These are phyloP conservation scores for Acanthurus lineatus DNA, from an alignment of 2,797 vertebrate species.

Conservation along the genomic window DNA sequence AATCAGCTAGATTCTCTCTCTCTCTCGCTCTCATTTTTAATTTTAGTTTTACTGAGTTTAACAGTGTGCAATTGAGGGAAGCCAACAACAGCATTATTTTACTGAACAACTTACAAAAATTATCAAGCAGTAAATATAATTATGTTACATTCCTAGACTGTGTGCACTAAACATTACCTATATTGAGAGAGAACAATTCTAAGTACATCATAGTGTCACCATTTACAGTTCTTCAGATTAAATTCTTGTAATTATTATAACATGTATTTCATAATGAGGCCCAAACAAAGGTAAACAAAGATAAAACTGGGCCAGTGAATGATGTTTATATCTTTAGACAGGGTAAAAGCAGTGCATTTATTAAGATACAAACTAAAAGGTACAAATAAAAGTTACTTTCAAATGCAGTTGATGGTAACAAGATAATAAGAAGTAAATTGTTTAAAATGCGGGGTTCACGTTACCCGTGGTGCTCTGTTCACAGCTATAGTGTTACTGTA, in stretches of 20 bases:
- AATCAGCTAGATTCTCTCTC: too few relatives aligned
- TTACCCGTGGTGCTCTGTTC: slow-evolving; percentile 48
- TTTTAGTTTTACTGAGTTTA: neutral
- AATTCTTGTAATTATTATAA: too few relatives aligned
- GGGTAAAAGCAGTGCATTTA: neutral
- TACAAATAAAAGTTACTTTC: neutral
- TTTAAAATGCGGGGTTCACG: neutral
- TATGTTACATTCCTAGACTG: too few relatives aligned
- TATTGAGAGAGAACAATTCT: too few relatives aligned
- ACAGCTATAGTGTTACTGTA: slow-evolving; percentile 37
- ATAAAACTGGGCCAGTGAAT: neutral
- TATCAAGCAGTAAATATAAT: neutral
- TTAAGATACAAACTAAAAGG: neutral
- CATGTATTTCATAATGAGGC: neutral
- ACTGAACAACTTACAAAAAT: neutral
- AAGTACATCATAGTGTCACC: neutral
- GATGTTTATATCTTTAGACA: neutral
- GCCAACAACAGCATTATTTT: neutral
- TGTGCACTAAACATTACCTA: neutral
- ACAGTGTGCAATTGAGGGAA: neutral
- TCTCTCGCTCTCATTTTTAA: neutral
- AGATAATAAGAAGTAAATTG: slow-evolving; percentile 17
- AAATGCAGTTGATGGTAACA: neutral
- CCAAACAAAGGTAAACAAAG: neutral
- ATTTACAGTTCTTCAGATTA: too few relatives aligned